phyloP scores from a whole-genome alignment of 2,888 invertebrate species.

The Phengaris alcon region DNA sequence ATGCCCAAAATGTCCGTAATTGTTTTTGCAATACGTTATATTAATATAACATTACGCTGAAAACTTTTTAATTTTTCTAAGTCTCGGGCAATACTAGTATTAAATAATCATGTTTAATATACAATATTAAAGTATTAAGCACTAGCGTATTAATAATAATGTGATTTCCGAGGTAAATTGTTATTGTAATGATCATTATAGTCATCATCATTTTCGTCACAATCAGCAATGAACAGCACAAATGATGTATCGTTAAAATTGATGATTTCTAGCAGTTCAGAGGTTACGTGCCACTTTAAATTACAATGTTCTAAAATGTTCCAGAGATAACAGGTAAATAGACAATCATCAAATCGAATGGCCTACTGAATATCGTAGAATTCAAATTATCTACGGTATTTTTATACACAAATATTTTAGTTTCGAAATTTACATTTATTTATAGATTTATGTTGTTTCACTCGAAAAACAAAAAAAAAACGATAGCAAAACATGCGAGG shows the following conservation, averaged over 20 bases:
- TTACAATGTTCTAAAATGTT: background rate
- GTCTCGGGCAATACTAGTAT: background rate
- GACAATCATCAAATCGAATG: background rate
- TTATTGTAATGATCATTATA: conserved; percentile 17
- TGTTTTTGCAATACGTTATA: too few species aligned
- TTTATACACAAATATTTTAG: too few species aligned
- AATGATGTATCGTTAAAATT: conserved; percentile 21
- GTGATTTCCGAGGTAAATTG: conserved; percentile 21
- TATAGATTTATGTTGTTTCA: too few species aligned
- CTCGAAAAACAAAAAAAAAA: background rate
- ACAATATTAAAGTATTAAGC: background rate
- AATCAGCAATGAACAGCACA: conserved; percentile 21
- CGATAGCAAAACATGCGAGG: background rate
- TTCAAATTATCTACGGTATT: background rate
- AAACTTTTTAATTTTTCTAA: too few species aligned
- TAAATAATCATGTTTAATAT: background rate
- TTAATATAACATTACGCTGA: too few species aligned
- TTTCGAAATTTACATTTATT: background rate
- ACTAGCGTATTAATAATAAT: conserved; percentile 2
- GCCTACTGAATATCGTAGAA: background rate
- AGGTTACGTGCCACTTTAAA: conserved; percentile 19
- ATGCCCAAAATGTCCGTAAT: too few species aligned
- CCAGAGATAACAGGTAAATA: background rate
- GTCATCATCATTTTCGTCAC: conserved; percentile 23
- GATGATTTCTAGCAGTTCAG: conserved; percentile 17